Evolutionary conservation across 2,888 invertebrate species (phyloP), one percentile per base, ranked within the genome.

Genomic region (Calameuta idolon): DNA sequence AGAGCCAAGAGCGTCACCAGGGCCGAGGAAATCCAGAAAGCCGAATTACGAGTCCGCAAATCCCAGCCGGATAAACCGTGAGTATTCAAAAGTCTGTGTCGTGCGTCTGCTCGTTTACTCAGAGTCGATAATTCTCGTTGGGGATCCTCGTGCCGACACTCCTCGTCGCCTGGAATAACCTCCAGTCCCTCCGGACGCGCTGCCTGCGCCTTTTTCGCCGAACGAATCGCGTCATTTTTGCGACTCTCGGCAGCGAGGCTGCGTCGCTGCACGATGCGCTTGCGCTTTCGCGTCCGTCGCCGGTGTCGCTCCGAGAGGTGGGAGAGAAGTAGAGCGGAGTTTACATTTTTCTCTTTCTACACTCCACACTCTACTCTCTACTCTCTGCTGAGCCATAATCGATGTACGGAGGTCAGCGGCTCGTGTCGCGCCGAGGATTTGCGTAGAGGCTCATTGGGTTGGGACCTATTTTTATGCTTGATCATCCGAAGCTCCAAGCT

Each of bases 61-160:
- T 94, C 94, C 34, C 97, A 98, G 88, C 95, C 96, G 30, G 98
- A 98, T 92, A 96, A 95, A 92, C 97, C 98, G 98, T 98, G 93
- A 95, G 96, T 94, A 80, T 79, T 74, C 30, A 69, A 69, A 69
- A 30, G 69, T 69, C 69, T 69, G 30, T 15, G 69, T 12, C 2
- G 11, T 1, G 11, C 11, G 12, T 35, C 35, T 35, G 12, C 31
- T 69, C n/a, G 69, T 69, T 4, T 69, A 1, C 33, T 33, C 2
- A 1, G 4, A 12, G 9, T 69, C 4, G 4, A 30, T n/a, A 31
- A 30, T 30, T 69, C 33, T 69, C 30, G 2, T 69, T 23, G 9
- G 30, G 11, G 30, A 40, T 15, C 15, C 40, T 15, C 40, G 40
- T 40, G 40, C 40, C 15, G 40, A 40, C 40, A 40, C 40, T 40